Conservation (phyloP, 2,888 invertebrate species). For the Lasioglossum morio region DNA sequence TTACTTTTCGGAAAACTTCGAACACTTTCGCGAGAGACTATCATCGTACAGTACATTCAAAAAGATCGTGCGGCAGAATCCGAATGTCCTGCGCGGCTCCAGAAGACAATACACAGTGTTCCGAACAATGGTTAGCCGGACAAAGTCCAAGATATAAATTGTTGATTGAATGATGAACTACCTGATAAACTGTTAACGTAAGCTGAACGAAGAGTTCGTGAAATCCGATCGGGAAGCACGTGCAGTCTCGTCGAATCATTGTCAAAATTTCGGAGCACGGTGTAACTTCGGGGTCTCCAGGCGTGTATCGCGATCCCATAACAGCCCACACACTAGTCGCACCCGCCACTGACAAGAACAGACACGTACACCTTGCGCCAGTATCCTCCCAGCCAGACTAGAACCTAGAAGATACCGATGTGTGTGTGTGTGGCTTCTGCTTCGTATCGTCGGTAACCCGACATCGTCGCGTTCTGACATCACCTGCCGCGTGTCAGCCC, state of each 20-base stretch:
- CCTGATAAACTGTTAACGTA: no score
- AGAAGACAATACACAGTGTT: background rate
- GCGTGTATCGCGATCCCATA: slow-evolving; percentile 42
- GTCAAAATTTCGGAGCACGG: background rate
- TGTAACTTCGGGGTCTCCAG: background rate
- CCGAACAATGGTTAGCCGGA: background rate
- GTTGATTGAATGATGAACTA: no score
- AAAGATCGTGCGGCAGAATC: slow-evolving; percentile 18
- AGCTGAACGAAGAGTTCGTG: background rate
- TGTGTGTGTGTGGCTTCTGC: slow-evolving; percentile 63
- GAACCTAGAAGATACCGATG: slow-evolving; percentile 50
- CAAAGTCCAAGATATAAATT: background rate
- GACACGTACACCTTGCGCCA: slow-evolving; percentile 50
- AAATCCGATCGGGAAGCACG: background rate
- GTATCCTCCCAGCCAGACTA: slow-evolving; percentile 29
- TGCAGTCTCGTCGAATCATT: background rate
- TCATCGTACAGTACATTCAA: background rate
- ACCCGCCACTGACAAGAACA: slow-evolving; percentile 43
- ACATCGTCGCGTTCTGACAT: slow-evolving; percentile 33
- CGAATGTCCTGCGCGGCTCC: slow-evolving; percentile 5
- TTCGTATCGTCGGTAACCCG: slow-evolving; percentile 53
- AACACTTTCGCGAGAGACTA: background rate
- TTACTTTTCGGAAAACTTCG: background rate
- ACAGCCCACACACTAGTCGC: slow-evolving; percentile 33
- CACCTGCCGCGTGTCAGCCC: slow-evolving; percentile 10